Evolutionary conservation across 1,140 invertebrate species (phyloP).

Genomic region (Drosophila asahinai): DNA sequence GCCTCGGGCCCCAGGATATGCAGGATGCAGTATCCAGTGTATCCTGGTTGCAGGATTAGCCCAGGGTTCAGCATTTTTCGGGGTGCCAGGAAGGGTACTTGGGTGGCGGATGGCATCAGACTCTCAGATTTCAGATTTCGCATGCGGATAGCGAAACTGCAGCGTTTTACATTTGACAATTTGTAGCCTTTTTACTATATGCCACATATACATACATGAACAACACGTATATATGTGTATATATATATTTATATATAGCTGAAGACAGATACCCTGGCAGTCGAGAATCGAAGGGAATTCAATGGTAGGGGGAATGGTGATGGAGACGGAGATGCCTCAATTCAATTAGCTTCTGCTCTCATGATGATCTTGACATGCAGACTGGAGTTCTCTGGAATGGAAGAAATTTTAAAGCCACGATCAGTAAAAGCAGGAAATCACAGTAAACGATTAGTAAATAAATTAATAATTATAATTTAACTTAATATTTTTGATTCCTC

Average conservation of each 20-base stretch:
- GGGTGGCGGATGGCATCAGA: slow-evolving; percentile 11
- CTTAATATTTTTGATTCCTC: too few relatives aligned
- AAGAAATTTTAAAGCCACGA: background rate
- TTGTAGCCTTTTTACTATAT: slow-evolving; percentile 34
- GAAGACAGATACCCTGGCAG: slow-evolving; percentile 22
- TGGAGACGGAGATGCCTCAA: background rate
- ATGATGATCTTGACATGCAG: slow-evolving; percentile 5
- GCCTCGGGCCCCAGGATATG: slow-evolving; percentile 51
- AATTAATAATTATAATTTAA: too few relatives aligned
- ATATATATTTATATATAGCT: background rate
- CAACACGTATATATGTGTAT: background rate
- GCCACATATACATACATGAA: background rate
- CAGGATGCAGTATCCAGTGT: slow-evolving; percentile 44
- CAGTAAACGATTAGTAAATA: background rate
- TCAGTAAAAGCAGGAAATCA: background rate
- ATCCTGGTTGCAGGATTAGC: slow-evolving; percentile 52
- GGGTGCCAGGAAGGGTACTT: slow-evolving; percentile 1
- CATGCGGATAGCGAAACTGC: slow-evolving; percentile 48
- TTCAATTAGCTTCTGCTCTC: slow-evolving; percentile 10
- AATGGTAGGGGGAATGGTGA: background rate
- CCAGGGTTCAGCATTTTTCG: slow-evolving; percentile 43
- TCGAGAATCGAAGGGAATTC: slow-evolving; percentile 19
- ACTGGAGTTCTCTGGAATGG: slow-evolving; percentile 18
- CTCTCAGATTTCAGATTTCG: slow-evolving; percentile 40
- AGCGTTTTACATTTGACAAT: slow-evolving; percentile 56